These are phyloP conservation scores for Sycophaga agraensis DNA, from an alignment of 1,140 invertebrate genomes.

Conservation along the genomic window DNA sequence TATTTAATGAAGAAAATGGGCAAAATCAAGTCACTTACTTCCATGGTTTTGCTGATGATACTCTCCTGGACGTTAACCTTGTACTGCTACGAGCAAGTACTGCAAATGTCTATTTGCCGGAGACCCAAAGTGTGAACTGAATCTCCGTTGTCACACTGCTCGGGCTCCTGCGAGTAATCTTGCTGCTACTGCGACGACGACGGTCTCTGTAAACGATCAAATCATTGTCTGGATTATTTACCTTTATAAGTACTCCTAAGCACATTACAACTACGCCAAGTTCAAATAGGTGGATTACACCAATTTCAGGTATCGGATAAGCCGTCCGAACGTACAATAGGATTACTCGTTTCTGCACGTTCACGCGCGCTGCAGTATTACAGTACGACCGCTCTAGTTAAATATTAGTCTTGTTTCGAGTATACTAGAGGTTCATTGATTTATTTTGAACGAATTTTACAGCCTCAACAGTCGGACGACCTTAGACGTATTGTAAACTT, in stretches of 20 bases:
- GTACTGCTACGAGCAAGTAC: slow-evolving; percentile 17
- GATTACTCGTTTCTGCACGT: no score
- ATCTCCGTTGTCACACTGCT: background rate
- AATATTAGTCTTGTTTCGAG: no score
- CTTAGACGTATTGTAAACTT: no score
- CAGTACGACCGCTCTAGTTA: no score
- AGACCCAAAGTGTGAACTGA: background rate
- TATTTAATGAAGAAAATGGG: background rate
- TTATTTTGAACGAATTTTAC: no score
- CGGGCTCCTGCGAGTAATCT: background rate
- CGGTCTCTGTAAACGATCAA: background rate
- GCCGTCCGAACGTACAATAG: no score
- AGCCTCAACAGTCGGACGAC: no score
- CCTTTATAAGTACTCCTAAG: background rate
- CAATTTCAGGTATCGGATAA: no score
- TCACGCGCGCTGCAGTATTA: no score
- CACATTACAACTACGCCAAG: no score
- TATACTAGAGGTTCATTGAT: no score
- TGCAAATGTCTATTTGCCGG: background rate
- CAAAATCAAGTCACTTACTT: slow-evolving; percentile 19
- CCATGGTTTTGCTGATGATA: slow-evolving; percentile 22
- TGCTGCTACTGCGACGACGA: slow-evolving; percentile 20
- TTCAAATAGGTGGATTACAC: no score
- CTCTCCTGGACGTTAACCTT: slow-evolving; percentile 14
- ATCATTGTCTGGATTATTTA: background rate